Percentiles rank a stretch among this genome's conserved stretches.
phyloP scores from a whole-genome alignment of 2,113 vertebrate genomes.

The Dendrocopos noguchii region DNA sequence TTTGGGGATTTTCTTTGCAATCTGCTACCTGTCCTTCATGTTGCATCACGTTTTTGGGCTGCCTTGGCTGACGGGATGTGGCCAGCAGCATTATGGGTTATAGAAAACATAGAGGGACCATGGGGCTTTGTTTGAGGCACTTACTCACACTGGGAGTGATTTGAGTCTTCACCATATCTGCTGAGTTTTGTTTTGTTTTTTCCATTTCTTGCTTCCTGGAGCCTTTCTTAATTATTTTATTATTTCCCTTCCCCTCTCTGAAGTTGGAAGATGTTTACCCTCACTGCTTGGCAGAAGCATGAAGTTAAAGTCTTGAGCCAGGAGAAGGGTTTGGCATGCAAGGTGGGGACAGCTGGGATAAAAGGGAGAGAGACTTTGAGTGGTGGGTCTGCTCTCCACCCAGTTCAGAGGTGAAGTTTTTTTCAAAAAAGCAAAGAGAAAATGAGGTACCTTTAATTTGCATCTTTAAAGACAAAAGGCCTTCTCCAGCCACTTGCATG shows the following conservation, averaged over 20 bases:
- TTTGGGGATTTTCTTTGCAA: not conserved
- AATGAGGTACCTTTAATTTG: not conserved
- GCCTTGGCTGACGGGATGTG: not conserved
- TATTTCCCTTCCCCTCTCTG: not conserved
- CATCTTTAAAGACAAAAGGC: not conserved
- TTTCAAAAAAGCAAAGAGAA: not conserved
- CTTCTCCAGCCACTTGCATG: not conserved
- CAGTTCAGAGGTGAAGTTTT: conserved; percentile 27
- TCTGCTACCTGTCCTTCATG: rapidly evolving
- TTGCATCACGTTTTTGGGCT: not conserved
- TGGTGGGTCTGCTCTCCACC: conserved; percentile 52
- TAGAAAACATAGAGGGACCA: not conserved
- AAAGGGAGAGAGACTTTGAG: conserved; percentile 59
- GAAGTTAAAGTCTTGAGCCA: conserved; percentile 81
- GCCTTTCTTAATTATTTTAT: not conserved
- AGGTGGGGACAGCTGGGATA: conserved; percentile 82
- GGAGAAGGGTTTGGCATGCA: conserved; percentile 72
- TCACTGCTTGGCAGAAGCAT: conserved; percentile 72
- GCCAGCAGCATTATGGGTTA: rapidly evolving
- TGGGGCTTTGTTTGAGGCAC: not conserved
- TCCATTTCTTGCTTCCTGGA: conserved; percentile 52
- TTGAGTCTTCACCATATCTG: not conserved
- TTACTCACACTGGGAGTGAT: not conserved
- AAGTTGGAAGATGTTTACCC: conserved; percentile 60
- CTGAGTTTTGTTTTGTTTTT: conserved; percentile 31